Evolutionary conservation across 2,888 invertebrate genomes (phyloP), one percentile per base, ranked within the genome.

Genomic region (Steromphala cineraria): DNA sequence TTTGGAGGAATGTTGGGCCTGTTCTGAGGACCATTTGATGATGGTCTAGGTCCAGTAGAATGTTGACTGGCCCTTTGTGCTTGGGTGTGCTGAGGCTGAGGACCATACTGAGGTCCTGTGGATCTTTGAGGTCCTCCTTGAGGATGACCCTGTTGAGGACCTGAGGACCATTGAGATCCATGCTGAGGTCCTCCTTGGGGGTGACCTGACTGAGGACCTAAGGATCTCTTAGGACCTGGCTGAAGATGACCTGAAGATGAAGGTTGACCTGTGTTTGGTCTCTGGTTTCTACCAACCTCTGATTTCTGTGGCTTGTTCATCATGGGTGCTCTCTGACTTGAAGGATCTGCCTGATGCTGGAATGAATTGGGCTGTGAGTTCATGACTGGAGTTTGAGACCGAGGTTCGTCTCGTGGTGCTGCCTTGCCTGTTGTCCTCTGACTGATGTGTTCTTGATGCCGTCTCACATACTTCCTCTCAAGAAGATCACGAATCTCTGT

Each of bases 401-500:
- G 56, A 24, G 75, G 53, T 17, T 40, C 53, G 19, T 46, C 79
- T 19, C 28, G 55, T 13, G 24, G 28, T 13, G 52, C 31, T 52
- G 74, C n/a, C 13, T 15, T 55, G 17, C 36, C 21, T 21, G 78
- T 19, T 15, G 67, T 28, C 55, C 40, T 53, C 56, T 80, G 79
- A 74, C 19, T 36, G 31, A 79, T 74, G 56, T 78, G 82, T 53
- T 82, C 83, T 40, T 78, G 67, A 52, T 85, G 87, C 40, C 83
- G 80, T 71, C 83, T 82, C 40, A 81, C 80, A 74, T 84, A 74
- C 53, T 81, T 87, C 19, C 84, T 85, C 55, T 89, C 86, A n/a
- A 86, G 79, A 7, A 89, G 83, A 15, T 87, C 86, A 28, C 86
- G 71, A 19, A 88, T 87, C 56, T 89, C 89, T 28, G 85, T 75